Base-by-base conservation (phyloP, 2,113 vertebrate genomes). In the Hirundichthys speculiger region DNA sequence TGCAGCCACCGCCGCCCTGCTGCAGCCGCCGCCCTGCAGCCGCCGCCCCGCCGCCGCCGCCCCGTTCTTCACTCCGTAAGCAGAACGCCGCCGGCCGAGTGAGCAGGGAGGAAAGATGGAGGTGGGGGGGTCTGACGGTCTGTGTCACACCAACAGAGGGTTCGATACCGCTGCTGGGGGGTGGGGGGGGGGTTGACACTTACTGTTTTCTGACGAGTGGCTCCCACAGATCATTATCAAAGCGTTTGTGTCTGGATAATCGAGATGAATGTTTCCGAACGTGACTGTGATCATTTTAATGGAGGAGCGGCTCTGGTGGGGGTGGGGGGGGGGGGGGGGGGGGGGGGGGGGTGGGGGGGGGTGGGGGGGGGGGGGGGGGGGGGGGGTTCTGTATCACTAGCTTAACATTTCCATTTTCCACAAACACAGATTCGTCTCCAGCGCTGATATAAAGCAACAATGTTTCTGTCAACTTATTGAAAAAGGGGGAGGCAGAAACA, bases 381-480 rank as follows among this genome's bases (percentile, higher is more conserved):
- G 18, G 15, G 51, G 22, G n/a, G n/a, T n/a, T n/a, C 30, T 34
- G 56, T 60, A 79, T 86, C 77, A 68, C 72, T 69, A 64, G 71
- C 75, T 87, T 73, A 87, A 86, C 53, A 75, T 87, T 84, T 86
- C 87, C 82, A 88, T 90, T 86, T 89, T 88, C 75, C 64, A n/a
- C 74, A 77, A 88, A 92, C 86, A 88, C 79, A 57, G 85, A 90
- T 91, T 85, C 84, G 83, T 83, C 69, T 82, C 73, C 65, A 78
- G 87, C 62, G 4, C 25, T 42, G 52, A 89, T 87, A 89, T 88
- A 90, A 91, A 89, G 82, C 67, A 79, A 89, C 89, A 87, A 87
- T 89, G 90, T 92, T 90, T 86, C 89, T 67, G 81, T 86, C 84
- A 73, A 79, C 90, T 93, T 92, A 93, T 92, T 92, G 90, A 88